Base-by-base conservation (phyloP, 2,888 invertebrate species). In the Cantharis flavilabris region DNA sequence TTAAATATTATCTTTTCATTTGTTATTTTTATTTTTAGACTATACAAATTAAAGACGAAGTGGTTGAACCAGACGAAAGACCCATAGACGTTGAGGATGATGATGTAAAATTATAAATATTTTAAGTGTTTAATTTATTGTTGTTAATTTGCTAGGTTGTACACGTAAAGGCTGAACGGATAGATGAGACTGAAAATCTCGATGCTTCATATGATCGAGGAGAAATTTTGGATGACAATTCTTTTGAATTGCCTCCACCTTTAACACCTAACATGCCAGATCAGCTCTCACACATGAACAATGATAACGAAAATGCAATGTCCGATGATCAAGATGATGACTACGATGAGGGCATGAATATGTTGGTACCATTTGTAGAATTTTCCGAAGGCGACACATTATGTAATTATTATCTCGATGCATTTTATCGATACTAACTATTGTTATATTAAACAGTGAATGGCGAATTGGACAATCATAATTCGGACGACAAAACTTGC, bases 1-100 rank as follows among this genome's bases (percentile, higher is more conserved):
- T 70, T 72, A 5, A 33, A 13, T 13, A 33, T 33, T n/a, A 16
- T 16, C 5, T 23, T 3, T 2, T 49, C n/a, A 62, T 16, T 71
- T n/a, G 63, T 71, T 23, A 16, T 28, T 70, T 70, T 73, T 28
- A 69, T 73, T 79, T 80, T 76, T 69, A 87, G 87, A 83, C 73
- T 28, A 76, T 87, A 16, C 85, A 85, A 76, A 86, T 88, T 28
- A 88, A 88, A 80, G 84, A 85, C 73, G 88, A 87, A 82, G 62
- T 73, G 9, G 49, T 78, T 13, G 73, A 75, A 28, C 70, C 62
- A 11, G 74, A 76, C 11, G 63, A 63, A 23, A 33, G 49, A 11
- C 26, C 33, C 1, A n/a, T 64, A 23, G 30, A 33, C 9, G 69
- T 49, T n/a, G 76, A 78, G 13, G 76, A 73, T 11, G 73, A 76